phyloP scores from a whole-genome alignment of 2,888 invertebrate genomes.

The Macaria notata region DNA sequence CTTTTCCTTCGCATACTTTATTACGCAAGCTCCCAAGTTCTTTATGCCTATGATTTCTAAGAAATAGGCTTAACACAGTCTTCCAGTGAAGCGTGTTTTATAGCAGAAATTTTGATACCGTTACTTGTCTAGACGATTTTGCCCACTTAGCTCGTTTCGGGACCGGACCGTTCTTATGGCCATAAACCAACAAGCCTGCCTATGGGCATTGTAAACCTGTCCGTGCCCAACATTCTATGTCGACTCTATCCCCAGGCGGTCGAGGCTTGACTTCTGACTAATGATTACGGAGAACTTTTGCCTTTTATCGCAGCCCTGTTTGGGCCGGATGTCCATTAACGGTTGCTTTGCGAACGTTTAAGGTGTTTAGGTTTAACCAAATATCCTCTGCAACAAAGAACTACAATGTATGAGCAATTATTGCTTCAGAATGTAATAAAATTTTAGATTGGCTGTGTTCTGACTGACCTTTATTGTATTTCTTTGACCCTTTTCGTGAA shows the following conservation, averaged over 20 bases:
- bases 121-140: slow-evolving; percentile 15
- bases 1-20: too few relatives aligned
- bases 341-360: slow-evolving; percentile 52
- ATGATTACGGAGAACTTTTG: slow-evolving; percentile 47
- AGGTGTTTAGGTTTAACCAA: too few relatives aligned
- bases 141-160: slow-evolving; percentile 6
- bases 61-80: too few relatives aligned
- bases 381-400: too few relatives aligned
- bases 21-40: too few relatives aligned
- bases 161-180: slow-evolving; percentile 4
- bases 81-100: too few relatives aligned
- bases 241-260: slow-evolving; percentile 26
- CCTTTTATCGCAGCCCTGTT: slow-evolving; percentile 40
- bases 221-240: slow-evolving; percentile 9
- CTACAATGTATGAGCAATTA: too few relatives aligned
- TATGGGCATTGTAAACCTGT: slow-evolving; percentile 12
- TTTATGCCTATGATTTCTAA: too few relatives aligned
- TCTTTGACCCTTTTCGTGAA: not conserved
- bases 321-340: slow-evolving; percentile 57
- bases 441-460: too few relatives aligned
- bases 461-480: too few relatives aligned
- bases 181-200: slow-evolving; percentile 10
- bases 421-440: too few relatives aligned
- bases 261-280: slow-evolving; percentile 33
- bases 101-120: slow-evolving; percentile 8